A percentile compares a stretch with the other conserved stretches of the same genome.
These are phyloP conservation scores for Tokudaia tokunoshimensis DNA, from an alignment of 2,797 vertebrate species.

Conservation along the genomic window DNA sequence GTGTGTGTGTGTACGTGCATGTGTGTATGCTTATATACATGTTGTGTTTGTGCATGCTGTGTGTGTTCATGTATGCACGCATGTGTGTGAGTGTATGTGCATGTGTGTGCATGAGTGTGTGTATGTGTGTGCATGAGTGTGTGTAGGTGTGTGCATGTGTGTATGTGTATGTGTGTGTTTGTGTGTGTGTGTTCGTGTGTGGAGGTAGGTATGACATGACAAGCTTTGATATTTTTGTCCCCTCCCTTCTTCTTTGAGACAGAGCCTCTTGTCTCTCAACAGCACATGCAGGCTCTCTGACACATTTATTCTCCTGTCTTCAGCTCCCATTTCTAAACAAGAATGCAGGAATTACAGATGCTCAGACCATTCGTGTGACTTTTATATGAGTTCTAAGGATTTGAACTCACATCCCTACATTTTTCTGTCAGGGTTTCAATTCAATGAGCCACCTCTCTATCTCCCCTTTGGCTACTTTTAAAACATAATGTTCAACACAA, in stretches of 20 bases:
- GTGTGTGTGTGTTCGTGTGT: too few species aligned
- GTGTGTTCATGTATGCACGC: too few species aligned
- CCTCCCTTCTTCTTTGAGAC: not conserved
- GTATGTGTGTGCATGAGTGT: not conserved
- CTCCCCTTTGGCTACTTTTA: not conserved
- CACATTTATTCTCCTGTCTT: not conserved
- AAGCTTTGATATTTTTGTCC: not conserved
- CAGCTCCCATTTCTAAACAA: not conserved
- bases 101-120: not conserved
- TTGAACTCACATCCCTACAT: not conserved
- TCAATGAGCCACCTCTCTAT: not conserved
- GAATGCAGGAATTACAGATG: not conserved
- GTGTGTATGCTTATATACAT: too few species aligned
- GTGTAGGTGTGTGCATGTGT: not conserved
- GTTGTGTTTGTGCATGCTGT: too few species aligned
- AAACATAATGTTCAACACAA: not conserved
- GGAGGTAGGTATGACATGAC: too few species aligned
- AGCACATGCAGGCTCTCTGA: not conserved
- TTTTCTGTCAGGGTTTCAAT: not conserved
- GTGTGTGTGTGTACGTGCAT: not conserved
- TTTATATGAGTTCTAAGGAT: not conserved
- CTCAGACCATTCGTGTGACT: not conserved
- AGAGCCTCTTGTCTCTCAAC: not conserved
- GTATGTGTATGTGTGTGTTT: not conserved
- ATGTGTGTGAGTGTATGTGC: not conserved